Conservation (phyloP, 1,140 invertebrate genomes). For the Mamestra configurata region DNA sequence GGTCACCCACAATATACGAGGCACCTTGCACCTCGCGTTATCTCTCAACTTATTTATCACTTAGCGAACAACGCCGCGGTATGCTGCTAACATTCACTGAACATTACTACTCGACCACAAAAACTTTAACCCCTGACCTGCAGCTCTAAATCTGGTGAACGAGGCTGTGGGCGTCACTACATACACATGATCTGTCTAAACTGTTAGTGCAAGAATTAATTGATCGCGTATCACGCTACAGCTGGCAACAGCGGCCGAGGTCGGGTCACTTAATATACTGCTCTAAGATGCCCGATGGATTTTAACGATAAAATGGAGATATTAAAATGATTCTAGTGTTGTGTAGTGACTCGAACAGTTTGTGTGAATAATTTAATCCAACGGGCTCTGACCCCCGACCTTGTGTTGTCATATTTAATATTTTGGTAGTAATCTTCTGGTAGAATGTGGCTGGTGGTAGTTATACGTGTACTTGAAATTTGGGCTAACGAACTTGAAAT, state of each 20-base stretch:
- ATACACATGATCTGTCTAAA: background rate
- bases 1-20: conserved; percentile 1
- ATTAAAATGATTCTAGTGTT: conserved; percentile 25
- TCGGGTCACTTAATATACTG: conserved; percentile 29
- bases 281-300: background rate
- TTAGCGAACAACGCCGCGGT: background rate
- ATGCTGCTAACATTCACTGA: conserved; percentile 8
- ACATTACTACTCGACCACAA: conserved; percentile 7
- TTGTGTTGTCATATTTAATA: background rate
- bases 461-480: background rate
- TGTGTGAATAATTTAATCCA: conserved; percentile 21
- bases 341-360: background rate
- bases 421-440: background rate
- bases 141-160: conserved; percentile 31
- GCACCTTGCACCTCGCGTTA: background rate
- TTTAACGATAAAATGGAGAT: conserved; percentile 45
- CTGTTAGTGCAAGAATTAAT: conserved; percentile 25
- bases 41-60: conserved; percentile 8
- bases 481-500: background rate
- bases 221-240: conserved; percentile 35
- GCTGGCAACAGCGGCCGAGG: conserved; percentile 7
- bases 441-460: background rate
- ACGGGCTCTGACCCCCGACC: conserved; percentile 6
- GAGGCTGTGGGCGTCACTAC: conserved; percentile 19
- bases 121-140: conserved; percentile 8